Conservation (phyloP, 2,888 invertebrate genomes). For the Caenorhabditis japonica region DNA sequence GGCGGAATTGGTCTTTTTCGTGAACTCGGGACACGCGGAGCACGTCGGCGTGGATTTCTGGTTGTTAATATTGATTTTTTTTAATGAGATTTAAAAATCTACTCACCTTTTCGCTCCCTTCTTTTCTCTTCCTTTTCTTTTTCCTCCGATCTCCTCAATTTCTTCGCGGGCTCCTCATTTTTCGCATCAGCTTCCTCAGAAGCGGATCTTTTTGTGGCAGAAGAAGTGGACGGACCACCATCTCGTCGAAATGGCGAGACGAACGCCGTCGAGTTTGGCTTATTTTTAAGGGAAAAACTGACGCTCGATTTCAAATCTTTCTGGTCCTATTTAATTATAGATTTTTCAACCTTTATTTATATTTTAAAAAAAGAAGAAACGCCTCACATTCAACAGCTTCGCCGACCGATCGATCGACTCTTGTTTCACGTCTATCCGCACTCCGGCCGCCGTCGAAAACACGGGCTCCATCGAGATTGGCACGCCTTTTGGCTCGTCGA, state of each 20-base stretch:
- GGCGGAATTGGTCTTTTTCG: constrained; percentile 17
- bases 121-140: too few species aligned
- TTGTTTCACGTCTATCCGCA: constrained; percentile 38
- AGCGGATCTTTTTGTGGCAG: too few species aligned
- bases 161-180: too few species aligned
- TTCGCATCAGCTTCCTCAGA: too few species aligned
- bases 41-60: constrained; percentile 30
- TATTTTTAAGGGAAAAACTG: not conserved
- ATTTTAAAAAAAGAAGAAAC: too few species aligned
- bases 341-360: too few species aligned
- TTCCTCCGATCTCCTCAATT: too few species aligned
- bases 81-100: not conserved
- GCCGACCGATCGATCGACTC: constrained; percentile 43
- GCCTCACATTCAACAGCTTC: constrained; percentile 33
- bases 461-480: constrained; percentile 39
- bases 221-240: too few species aligned
- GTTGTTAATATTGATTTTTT: too few species aligned
- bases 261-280: constrained; percentile 12
- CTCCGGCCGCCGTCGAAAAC: constrained; percentile 44
- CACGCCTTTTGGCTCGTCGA: constrained; percentile 48
- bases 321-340: too few species aligned
- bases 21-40: constrained; percentile 5
- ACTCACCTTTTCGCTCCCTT: not conserved
- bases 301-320: not conserved
- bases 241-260: constrained; percentile 33